Conservation (phyloP, 2,113 vertebrate species). For the Ophiodon elongatus region DNA sequence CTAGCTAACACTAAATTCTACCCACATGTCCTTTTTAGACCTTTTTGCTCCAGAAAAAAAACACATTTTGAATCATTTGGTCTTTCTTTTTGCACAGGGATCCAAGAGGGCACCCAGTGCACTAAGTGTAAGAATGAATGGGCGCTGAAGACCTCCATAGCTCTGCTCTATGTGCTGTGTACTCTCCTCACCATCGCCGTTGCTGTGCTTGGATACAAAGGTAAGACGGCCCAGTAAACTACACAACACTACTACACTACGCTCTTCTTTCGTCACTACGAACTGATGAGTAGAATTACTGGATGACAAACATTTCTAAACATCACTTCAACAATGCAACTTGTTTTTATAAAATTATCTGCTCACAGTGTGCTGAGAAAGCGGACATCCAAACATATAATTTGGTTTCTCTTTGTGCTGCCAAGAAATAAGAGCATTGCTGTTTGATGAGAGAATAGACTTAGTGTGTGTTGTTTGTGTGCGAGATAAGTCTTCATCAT, state of each 20-base stretch:
- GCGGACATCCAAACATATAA: conserved; percentile 28
- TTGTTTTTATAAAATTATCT: conserved; percentile 30
- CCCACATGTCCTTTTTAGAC: conserved; percentile 39
- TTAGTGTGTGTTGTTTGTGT: conserved; percentile 17
- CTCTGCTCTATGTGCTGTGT: conserved; percentile 93
- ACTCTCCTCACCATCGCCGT: conserved; percentile 94
- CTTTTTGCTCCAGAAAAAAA: conserved; percentile 23
- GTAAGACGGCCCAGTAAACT: conserved; percentile 74
- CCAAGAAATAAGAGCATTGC: conserved; percentile 47
- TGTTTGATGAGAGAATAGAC: conserved; percentile 43
- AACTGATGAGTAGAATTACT: conserved; percentile 3
- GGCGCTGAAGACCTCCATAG: conserved; percentile 95
- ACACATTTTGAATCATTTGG: conserved; percentile 24
- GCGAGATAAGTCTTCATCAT: not conserved
- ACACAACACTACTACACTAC: no score
- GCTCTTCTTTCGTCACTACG: not conserved
- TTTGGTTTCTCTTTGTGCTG: conserved; percentile 43
- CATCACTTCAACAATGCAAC: conserved; percentile 5
- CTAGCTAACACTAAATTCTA: conserved; percentile 29
- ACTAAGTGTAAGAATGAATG: conserved; percentile 97
- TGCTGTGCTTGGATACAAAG: conserved; percentile 96
- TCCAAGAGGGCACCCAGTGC: conserved; percentile 96
- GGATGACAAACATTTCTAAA: conserved; percentile 2
- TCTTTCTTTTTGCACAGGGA: conserved; percentile 86
- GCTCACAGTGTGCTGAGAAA: no score